Evolutionary conservation across 2,888 invertebrate genomes (phyloP).

Genomic region (Bugulina stolonifera): DNA sequence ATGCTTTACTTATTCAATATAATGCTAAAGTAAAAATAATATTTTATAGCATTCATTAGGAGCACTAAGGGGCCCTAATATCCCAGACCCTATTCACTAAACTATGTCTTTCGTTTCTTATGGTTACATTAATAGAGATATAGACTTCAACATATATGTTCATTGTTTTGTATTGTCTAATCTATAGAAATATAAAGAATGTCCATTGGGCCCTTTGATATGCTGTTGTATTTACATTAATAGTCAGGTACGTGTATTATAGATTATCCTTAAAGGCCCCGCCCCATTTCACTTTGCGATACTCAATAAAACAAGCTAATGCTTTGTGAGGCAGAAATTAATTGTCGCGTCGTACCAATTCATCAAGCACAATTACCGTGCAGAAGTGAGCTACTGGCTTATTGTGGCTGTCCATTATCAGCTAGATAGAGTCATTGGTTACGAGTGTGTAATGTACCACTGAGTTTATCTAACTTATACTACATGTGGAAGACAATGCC

Average conservation of each 20-base stretch:
- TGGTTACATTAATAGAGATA: background rate
- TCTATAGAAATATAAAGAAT: background rate
- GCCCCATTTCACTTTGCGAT: background rate
- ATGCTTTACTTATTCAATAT: background rate
- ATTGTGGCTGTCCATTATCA: background rate
- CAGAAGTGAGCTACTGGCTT: background rate
- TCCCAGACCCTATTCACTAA: background rate
- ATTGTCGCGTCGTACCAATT: background rate
- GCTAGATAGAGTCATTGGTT: conserved; percentile 19
- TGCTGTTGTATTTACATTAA: background rate
- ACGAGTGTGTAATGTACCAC: background rate
- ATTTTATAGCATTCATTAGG: conserved; percentile 20
- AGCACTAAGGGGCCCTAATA: background rate
- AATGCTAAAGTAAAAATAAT: background rate
- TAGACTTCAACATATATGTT: background rate
- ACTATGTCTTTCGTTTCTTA: background rate
- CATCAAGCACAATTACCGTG: conserved; percentile 17
- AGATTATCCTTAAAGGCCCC: background rate
- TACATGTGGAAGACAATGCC: background rate
- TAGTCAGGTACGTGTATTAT: background rate
- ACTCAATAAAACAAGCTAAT: background rate
- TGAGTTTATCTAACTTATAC: background rate
- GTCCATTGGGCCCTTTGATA: background rate
- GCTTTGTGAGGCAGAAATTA: background rate
- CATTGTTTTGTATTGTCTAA: background rate